Evolutionary conservation across 2,888 invertebrate species (phyloP).

Genomic region (Polylopha cassiicola): DNA sequence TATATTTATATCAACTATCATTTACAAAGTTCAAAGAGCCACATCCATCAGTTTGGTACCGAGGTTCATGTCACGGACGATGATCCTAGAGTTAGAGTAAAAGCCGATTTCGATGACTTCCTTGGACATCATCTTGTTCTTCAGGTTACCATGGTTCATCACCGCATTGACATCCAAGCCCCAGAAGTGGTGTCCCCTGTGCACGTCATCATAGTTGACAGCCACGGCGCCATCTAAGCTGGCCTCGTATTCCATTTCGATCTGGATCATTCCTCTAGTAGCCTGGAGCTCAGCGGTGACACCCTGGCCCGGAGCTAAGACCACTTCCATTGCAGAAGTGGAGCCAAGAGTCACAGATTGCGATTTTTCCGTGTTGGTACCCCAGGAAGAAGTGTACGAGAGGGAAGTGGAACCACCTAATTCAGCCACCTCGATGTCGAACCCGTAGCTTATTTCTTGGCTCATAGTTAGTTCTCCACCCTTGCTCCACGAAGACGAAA

Average conservation of each 20-base stretch:
- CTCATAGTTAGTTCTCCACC: slow-evolving; percentile 26
- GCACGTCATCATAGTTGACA: slow-evolving; percentile 26
- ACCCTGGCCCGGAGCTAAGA: slow-evolving; percentile 33
- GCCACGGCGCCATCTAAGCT: slow-evolving; percentile 28
- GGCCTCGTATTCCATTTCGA: slow-evolving; percentile 32
- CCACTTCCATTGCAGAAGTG: slow-evolving; percentile 26
- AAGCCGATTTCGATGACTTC: slow-evolving; percentile 16
- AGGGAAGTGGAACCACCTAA: slow-evolving; percentile 23
- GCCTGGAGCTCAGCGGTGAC: slow-evolving; percentile 33
- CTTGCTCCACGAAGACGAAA: slow-evolving; percentile 33
- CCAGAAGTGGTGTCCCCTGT: slow-evolving; percentile 34
- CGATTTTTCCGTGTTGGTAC: slow-evolving; percentile 5
- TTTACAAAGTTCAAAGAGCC: slow-evolving; percentile 1
- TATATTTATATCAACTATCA: slow-evolving; percentile 6
- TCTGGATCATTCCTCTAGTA: slow-evolving; percentile 29
- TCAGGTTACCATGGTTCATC: slow-evolving; percentile 25
- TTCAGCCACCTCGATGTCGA: slow-evolving; percentile 25
- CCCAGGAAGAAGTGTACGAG: slow-evolving; percentile 26
- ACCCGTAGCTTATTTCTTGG: slow-evolving; percentile 30
- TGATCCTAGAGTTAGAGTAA: slow-evolving; percentile 12
- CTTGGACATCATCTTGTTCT: slow-evolving; percentile 6
- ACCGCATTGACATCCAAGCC: slow-evolving; percentile 26
- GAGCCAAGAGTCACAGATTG: slow-evolving; percentile 28
- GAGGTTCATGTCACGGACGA: slow-evolving; percentile 7
- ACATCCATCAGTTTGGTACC: not conserved